Evolutionary conservation across 23 tunicate species (phyloP).

Genomic region (Trididemnum clinides): DNA sequence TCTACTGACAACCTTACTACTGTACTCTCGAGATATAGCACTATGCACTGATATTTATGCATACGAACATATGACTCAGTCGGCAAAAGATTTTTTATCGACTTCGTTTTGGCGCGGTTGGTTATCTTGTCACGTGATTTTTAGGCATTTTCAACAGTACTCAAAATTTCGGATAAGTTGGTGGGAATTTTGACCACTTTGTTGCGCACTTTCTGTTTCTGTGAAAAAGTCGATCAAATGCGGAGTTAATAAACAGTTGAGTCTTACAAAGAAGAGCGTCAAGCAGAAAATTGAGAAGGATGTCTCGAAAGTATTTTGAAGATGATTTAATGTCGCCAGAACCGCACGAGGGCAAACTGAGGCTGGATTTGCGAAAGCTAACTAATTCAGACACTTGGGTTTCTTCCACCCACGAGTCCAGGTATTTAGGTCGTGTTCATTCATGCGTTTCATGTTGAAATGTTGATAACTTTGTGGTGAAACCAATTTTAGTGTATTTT

Average conservation of each 20-base stretch:
- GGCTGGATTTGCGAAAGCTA: conserved; percentile 72
- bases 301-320: background rate
- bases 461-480: background rate
- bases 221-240: background rate
- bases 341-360: conserved; percentile 36
- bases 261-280: background rate
- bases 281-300: background rate
- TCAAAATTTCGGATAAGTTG: background rate
- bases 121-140: background rate
- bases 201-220: conserved; percentile 36
- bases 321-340: conserved; percentile 39
- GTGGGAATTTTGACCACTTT: conserved; percentile 18
- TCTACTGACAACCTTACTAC: too few relatives aligned
- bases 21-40: too few relatives aligned
- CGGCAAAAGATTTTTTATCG: background rate
- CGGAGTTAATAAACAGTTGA: background rate
- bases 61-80: too few relatives aligned
- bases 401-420: conserved; percentile 49
- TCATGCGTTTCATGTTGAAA: conserved; percentile 39
- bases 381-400: conserved; percentile 84
- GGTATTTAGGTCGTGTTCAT: conserved; percentile 48
- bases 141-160: background rate
- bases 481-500: background rate
- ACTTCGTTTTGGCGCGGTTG: background rate
- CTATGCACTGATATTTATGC: too few relatives aligned